A percentile compares a stretch with the other conserved stretches of the same genome.
Conservation (phyloP, 2,113 vertebrate species). For the Pterocles burchelli region DNA sequence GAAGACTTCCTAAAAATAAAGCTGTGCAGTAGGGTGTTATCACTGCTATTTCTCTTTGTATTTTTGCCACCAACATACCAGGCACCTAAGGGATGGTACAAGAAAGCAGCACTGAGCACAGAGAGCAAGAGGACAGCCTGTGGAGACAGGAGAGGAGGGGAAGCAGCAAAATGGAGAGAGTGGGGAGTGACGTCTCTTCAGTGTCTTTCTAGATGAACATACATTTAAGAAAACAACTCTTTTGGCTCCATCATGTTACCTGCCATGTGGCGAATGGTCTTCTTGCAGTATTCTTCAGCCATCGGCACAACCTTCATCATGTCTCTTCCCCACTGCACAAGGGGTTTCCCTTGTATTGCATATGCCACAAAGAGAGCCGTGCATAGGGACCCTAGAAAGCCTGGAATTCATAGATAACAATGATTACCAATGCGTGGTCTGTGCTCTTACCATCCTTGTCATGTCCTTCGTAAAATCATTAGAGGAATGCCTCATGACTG, state of each 20-base stretch:
- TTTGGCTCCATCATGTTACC: constrained; percentile 70
- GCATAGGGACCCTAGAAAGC: constrained; percentile 92
- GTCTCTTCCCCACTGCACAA: constrained; percentile 89
- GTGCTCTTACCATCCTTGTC: background rate
- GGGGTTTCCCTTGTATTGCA: constrained; percentile 88
- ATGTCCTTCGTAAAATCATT: background rate
- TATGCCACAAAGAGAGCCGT: constrained; percentile 92
- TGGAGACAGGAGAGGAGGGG: background rate
- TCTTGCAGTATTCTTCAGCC: constrained; percentile 93
- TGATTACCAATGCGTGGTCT: background rate
- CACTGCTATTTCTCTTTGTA: background rate
- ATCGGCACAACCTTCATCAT: constrained; percentile 87
- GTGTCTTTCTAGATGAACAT: background rate
- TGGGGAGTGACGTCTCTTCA: background rate
- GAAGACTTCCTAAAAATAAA: constrained; percentile 8
- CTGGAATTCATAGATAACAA: constrained; percentile 65
- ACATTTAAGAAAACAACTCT: background rate
- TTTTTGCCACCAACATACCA: background rate
- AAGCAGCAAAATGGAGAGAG: background rate
- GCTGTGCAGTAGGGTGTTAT: background rate
- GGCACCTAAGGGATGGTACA: background rate
- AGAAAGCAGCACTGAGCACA: background rate
- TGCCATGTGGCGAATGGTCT: constrained; percentile 95
- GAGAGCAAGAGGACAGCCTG: background rate
- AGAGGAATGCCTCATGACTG: background rate